Evolutionary conservation across 2,797 vertebrate genomes (phyloP).

Genomic region (Lacerta viridis): DNA sequence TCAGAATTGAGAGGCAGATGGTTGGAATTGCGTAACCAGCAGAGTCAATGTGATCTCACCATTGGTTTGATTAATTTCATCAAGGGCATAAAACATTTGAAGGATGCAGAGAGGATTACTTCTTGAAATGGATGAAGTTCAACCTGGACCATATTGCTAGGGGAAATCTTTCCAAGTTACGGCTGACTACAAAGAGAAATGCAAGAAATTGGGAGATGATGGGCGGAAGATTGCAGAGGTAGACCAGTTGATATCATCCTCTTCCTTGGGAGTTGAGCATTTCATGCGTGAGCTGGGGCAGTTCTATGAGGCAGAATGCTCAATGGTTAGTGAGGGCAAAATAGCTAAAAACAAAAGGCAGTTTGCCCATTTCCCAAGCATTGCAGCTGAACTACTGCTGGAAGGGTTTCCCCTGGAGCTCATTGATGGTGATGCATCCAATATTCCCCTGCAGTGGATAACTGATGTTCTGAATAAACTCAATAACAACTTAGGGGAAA

Average conservation of each 20-base stretch:
- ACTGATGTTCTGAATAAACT: slow-evolving; percentile 83
- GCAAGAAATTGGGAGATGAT: neutral
- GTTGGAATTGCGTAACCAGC: slow-evolving; percentile 71
- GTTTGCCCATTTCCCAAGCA: slow-evolving; percentile 79
- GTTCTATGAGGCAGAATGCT: slow-evolving; percentile 84
- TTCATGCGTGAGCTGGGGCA: slow-evolving; percentile 88
- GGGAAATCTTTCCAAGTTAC: neutral
- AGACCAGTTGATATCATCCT: slow-evolving; percentile 75
- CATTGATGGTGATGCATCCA: slow-evolving; percentile 85
- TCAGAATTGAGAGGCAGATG: slow-evolving; percentile 72
- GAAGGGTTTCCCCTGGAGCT: slow-evolving; percentile 86
- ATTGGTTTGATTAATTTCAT: slow-evolving; percentile 82
- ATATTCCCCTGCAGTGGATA: slow-evolving; percentile 83
- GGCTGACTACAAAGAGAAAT: neutral
- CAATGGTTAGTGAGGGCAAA: slow-evolving; percentile 67
- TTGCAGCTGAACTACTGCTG: slow-evolving; percentile 84
- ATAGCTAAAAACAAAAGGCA: slow-evolving; percentile 55
- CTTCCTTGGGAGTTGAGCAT: slow-evolving; percentile 83
- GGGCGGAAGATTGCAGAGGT: slow-evolving; percentile 65
- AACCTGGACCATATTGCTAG: slow-evolving; percentile 78
- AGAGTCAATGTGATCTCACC: slow-evolving; percentile 78
- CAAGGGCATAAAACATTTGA: slow-evolving; percentile 72
- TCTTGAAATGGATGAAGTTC: slow-evolving; percentile 87
- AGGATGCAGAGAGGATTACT: slow-evolving; percentile 79
- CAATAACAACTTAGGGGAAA: slow-evolving; percentile 62